A percentile compares a stretch with the other conserved stretches of the same genome.
phyloP scores from a whole-genome alignment of 2,797 vertebrate genomes.

The Sylvilagus floridanus region DNA sequence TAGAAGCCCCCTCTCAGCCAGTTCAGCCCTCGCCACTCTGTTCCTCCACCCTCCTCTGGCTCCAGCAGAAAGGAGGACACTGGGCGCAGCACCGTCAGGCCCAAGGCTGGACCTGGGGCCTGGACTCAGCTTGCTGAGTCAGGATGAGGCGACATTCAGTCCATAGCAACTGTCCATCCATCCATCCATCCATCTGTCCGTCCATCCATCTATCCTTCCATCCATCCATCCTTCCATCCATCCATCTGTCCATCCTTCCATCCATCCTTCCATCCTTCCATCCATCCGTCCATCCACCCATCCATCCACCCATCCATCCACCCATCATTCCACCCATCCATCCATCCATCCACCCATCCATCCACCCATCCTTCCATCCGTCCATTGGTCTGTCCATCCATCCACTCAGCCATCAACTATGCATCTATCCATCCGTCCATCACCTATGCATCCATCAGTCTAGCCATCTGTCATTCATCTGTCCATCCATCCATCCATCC shows the following conservation, averaged over 20 bases:
- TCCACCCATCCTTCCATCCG: rapidly evolving
- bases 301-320: background rate
- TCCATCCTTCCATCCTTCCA: too few relatives aligned
- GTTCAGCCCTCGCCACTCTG: background rate
- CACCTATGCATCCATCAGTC: background rate
- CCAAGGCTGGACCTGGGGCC: background rate
- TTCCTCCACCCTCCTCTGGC: background rate
- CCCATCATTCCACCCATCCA: rapidly evolving
- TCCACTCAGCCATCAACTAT: rapidly evolving
- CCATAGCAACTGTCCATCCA: background rate
- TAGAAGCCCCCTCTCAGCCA: too few relatives aligned
- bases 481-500: rapidly evolving
- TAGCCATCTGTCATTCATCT: background rate
- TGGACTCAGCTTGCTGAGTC: background rate
- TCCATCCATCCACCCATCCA: background rate
- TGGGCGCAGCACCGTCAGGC: rapidly evolving
- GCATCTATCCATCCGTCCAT: background rate
- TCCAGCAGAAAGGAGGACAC: background rate
- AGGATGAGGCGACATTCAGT: too few relatives aligned
- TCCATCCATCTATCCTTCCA: too few relatives aligned
- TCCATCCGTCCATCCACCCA: background rate
- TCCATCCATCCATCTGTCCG: rapidly evolving
- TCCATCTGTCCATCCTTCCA: background rate
- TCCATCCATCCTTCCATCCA: rapidly evolving
- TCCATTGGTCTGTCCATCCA: too few relatives aligned